Evolutionary conservation across 2,113 vertebrate species (phyloP).

Genomic region (Rostratula benghalensis): DNA sequence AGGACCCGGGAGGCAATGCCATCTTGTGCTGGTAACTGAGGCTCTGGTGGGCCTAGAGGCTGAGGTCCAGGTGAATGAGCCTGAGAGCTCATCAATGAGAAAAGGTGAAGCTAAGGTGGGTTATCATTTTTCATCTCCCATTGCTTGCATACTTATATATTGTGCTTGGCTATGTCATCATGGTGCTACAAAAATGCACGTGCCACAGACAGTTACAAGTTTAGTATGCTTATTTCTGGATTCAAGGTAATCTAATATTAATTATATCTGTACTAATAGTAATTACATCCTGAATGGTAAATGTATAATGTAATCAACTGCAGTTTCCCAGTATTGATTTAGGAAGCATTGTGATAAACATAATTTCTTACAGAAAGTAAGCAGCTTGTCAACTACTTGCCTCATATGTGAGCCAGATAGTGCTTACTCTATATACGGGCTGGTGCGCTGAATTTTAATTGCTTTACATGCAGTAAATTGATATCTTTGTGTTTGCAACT

Average conservation of each 20-base stretch:
- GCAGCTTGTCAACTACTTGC: neutral
- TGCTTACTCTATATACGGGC: neutral
- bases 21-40: fast-evolving
- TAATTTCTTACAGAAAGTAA: neutral
- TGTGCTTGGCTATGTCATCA: neutral
- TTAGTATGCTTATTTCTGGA: neutral
- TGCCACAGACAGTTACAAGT: too few species aligned
- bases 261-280: neutral
- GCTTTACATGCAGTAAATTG: neutral
- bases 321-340: neutral
- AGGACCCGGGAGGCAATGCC: neutral
- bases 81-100: neutral
- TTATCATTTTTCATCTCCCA: neutral
- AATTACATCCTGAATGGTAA: neutral
- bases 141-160: neutral
- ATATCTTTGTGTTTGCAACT: neutral
- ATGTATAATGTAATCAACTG: neutral
- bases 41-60: neutral
- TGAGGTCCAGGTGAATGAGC: neutral
- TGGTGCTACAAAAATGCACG: neutral
- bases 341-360: neutral
- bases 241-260: neutral
- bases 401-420: neutral
- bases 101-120: neutral
- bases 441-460: neutral